phyloP scores from a whole-genome alignment of 2,888 invertebrate genomes.

The Luperina testacea region DNA sequence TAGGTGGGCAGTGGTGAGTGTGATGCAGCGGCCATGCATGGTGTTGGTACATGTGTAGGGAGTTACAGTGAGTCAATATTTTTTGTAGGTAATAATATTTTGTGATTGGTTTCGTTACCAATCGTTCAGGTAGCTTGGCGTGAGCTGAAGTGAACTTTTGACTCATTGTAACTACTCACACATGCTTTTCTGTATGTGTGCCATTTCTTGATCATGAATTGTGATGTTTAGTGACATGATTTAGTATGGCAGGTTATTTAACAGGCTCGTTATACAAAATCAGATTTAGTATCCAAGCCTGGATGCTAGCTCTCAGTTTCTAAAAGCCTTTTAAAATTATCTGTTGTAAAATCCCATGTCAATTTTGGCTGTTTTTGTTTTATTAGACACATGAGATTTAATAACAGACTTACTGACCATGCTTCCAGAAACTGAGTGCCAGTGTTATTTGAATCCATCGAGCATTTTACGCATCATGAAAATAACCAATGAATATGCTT shows the following conservation, averaged over 20 bases:
- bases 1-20: background rate
- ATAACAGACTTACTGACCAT: background rate
- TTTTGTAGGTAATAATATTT: background rate
- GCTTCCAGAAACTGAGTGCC: constrained; percentile 15
- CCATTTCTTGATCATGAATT: constrained; percentile 11
- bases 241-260: constrained; percentile 2
- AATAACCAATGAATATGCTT: background rate
- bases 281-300: background rate
- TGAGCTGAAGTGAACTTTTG: background rate
- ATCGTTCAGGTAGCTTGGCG: background rate
- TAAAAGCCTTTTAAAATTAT: background rate
- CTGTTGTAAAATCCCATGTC: background rate
- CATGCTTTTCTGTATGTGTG: background rate
- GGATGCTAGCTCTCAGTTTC: background rate
- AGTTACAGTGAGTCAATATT: constrained; percentile 1
- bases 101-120: background rate
- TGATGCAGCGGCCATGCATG: constrained; percentile 57
- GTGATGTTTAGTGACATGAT: constrained; percentile 35
- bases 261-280: constrained; percentile 19
- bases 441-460: constrained; percentile 5
- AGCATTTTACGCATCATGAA: background rate
- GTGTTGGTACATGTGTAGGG: background rate
- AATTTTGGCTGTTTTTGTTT: background rate
- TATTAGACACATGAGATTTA: background rate
- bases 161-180: constrained; percentile 25